Percentiles rank a stretch among this genome's conserved stretches.
Conservation (phyloP, 1,140 invertebrate species). For the Brachionus paranguensis region DNA sequence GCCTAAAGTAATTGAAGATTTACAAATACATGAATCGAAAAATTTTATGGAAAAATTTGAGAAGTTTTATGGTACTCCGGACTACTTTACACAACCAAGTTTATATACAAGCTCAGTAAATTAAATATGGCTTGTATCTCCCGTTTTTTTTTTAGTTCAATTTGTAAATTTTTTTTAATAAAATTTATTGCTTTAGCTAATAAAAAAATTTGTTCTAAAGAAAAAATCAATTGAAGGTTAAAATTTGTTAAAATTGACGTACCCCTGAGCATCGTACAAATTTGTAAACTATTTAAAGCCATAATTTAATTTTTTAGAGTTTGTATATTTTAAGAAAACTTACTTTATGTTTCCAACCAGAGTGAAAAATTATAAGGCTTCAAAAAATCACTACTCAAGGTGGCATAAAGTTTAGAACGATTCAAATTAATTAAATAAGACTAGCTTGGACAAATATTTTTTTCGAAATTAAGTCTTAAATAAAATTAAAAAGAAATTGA, state of each 20-base stretch:
- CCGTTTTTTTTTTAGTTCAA: not conserved
- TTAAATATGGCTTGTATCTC: not conserved
- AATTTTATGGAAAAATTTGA: constrained; percentile 2
- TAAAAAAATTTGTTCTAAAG: not conserved
- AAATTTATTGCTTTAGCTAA: not conserved
- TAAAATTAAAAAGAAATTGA: not conserved
- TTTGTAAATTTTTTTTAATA: not conserved
- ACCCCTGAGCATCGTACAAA: not conserved
- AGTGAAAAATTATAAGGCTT: not conserved
- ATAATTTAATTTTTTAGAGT: not conserved
- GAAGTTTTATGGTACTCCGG: not conserved
- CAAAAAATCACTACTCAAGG: not conserved
- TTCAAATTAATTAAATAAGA: not conserved
- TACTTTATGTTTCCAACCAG: not conserved
- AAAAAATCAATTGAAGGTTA: not conserved
- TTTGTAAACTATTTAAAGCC: not conserved
- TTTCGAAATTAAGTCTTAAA: not conserved
- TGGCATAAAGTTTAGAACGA: not conserved
- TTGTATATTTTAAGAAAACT: not conserved
- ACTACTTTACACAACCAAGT: not conserved
- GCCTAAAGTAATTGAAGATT: not conserved
- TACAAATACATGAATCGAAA: not conserved
- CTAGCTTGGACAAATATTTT: not conserved
- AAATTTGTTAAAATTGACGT: not conserved
- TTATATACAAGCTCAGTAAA: not conserved